Conservation (phyloP, 2,888 invertebrate species). For the Epinotia nisella region DNA sequence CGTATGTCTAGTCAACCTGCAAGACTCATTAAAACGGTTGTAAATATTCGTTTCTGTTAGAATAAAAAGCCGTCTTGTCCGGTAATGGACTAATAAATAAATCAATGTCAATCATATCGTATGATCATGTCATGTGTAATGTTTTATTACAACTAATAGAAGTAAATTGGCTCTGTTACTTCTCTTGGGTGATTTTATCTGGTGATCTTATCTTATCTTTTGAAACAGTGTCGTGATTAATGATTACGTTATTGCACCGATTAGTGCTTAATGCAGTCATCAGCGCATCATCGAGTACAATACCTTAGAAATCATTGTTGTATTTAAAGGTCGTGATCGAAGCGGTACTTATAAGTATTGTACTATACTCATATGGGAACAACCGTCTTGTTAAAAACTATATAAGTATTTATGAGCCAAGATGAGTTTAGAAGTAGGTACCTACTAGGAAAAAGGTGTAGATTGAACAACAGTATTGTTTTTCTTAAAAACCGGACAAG, state of each 20-base stretch:
- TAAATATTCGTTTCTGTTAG: constrained; percentile 37
- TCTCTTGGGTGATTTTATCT: constrained; percentile 13
- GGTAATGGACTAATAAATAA: constrained; percentile 36
- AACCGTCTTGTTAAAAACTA: neutral
- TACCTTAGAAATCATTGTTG: constrained; percentile 14
- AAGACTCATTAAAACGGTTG: constrained; percentile 35
- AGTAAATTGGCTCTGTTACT: constrained; percentile 30
- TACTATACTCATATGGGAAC: constrained; percentile 14
- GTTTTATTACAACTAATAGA: constrained; percentile 18
- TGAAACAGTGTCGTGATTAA: constrained; percentile 35
- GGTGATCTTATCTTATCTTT: constrained; percentile 34
- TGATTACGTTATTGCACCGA: constrained; percentile 42
- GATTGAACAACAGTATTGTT: too few species aligned
- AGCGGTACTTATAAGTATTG: constrained; percentile 26
- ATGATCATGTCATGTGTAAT: constrained; percentile 12
- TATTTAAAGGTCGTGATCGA: constrained; percentile 19
- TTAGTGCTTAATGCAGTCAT: constrained; percentile 41
- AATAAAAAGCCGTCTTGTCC: constrained; percentile 33
- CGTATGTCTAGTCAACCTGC: constrained; percentile 14
- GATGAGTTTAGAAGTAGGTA: neutral
- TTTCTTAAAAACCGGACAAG: too few species aligned
- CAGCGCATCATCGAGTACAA: constrained; percentile 8
- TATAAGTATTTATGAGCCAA: neutral
- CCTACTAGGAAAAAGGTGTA: neutral
- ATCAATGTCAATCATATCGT: constrained; percentile 29